phyloP scores from a whole-genome alignment of 2,888 invertebrate genomes.

The Augochlorella aurata region DNA sequence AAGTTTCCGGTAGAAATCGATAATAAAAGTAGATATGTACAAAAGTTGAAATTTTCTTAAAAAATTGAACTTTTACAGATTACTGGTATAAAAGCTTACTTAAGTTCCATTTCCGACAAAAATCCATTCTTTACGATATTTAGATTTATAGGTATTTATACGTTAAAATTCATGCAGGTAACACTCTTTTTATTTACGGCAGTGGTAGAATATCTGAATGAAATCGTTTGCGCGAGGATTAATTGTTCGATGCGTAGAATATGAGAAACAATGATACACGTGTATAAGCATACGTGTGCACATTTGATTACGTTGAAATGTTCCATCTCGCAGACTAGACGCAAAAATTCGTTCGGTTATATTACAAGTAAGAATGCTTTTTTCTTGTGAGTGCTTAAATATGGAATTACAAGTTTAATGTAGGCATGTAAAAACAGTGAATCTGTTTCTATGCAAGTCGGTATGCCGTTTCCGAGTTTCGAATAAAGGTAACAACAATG shows the following conservation, averaged over 20 bases:
- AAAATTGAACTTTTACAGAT: slow-evolving; percentile 24
- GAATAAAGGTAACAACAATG: not conserved
- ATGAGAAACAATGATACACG: not conserved
- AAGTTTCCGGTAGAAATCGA: slow-evolving; percentile 12
- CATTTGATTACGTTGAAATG: not conserved
- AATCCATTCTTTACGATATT: slow-evolving; percentile 20
- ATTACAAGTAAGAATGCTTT: slow-evolving; percentile 60
- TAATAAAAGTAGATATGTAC: slow-evolving; percentile 21
- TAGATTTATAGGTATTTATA: not conserved
- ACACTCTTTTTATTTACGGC: slow-evolving; percentile 24
- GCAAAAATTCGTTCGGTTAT: slow-evolving; percentile 62
- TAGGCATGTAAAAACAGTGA: slow-evolving; percentile 71
- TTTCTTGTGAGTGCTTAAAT: slow-evolving; percentile 47
- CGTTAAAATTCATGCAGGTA: slow-evolving; percentile 2
- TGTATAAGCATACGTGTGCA: not conserved
- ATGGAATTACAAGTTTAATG: slow-evolving; percentile 63
- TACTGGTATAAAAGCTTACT: slow-evolving; percentile 15
- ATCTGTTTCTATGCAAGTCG: slow-evolving; percentile 48
- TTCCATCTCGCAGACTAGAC: slow-evolving; percentile 50
- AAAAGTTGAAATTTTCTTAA: slow-evolving; percentile 20
- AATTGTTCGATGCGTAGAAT: slow-evolving; percentile 3
- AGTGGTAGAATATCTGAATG: slow-evolving; percentile 27
- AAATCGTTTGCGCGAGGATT: slow-evolving; percentile 1
- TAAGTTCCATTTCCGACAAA: not conserved
- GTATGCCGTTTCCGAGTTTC: slow-evolving; percentile 61